Base-by-base conservation (phyloP, 64 coral and sea anemone genomes). In the Montipora foliosa region DNA sequence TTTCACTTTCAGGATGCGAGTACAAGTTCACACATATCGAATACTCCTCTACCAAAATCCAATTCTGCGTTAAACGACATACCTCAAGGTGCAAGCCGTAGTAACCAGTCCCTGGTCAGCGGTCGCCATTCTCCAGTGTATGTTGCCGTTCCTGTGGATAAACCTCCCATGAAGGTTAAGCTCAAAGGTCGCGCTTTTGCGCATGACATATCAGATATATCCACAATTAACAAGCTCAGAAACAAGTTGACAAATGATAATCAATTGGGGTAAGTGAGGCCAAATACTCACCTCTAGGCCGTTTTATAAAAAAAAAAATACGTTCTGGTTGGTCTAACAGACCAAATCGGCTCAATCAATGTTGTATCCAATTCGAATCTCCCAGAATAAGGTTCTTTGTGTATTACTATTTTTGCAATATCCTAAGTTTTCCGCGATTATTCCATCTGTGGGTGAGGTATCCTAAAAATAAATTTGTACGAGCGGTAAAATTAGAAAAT, bases 121-220 rank as follows among this genome's bases (percentile, higher is more conserved):
- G 89, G 89, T 29, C 89, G 77, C 24, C 89, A 80, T 3, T 90
- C 89, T 13, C 89, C 89, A 3, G 89, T 90, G 8, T 81, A 81
- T 19, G 77, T 90, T 15, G 89, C 89, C 2, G 77, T 90, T 24
- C 89, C 89, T 55, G 77, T 81, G 46, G 77, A 90, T 47, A 49
- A 68, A 47, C 79, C 79, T 3, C 67, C 90, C 6, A 51, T 74
- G 16, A 82, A 84, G 2, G 8, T 92, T 9, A 92, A 70, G 70
- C 11, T 68, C 21, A 89, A 52, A 48, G 14, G 5, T 3, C 49
- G 47, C 49, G 51, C 47, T 7, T 29, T 72, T 64, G 53, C 20
- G 71, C 70, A 62, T 8, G 74, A 76, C 48, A 59, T 72, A 29
- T 61, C 14, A 6, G 69, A 77, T 47, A 44, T 48, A 59, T 53